A percentile compares a stretch with the other conserved stretches of the same genome.
Conservation (phyloP, 2,113 vertebrate genomes). For the Terrapene triunguis region DNA sequence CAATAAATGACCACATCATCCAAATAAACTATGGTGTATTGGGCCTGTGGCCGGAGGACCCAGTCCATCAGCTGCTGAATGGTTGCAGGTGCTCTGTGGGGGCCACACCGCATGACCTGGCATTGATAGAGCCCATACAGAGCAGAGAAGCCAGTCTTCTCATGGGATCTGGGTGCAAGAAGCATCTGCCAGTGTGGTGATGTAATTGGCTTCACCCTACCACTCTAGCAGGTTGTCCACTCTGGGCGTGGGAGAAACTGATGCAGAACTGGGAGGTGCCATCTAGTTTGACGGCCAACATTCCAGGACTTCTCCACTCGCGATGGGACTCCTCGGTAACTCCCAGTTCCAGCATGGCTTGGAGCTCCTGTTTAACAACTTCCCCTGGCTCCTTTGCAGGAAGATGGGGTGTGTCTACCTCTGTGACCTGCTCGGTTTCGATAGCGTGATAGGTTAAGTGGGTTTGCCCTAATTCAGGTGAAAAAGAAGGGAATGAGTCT, state of each 20-base stretch:
- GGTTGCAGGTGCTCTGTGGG: background rate
- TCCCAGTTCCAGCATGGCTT: background rate
- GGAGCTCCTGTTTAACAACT: too few species aligned
- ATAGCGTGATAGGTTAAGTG: too few species aligned
- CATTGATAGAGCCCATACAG: background rate
- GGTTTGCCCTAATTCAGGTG: too few species aligned
- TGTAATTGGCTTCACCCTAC: background rate
- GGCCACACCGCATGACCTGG: too few species aligned
- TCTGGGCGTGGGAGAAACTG: background rate
- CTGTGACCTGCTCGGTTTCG: too few species aligned
- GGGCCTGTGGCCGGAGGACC: too few species aligned
- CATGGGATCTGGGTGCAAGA: background rate
- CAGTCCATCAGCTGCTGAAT: background rate
- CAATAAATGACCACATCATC: background rate
- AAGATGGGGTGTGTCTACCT: too few species aligned
- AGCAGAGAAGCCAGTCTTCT: background rate
- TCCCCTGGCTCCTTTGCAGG: too few species aligned
- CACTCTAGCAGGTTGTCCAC: background rate
- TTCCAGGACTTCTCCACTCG: background rate
- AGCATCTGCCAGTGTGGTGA: background rate
- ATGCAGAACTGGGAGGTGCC: background rate
- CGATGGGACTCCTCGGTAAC: background rate
- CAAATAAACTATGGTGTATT: background rate
- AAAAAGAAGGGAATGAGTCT: too few species aligned
- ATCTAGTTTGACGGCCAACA: background rate